Percentiles rank a stretch among this genome's conserved stretches.
These are phyloP conservation scores for Sesia bembeciformis DNA, from an alignment of 2,888 invertebrate species.

Conservation along the genomic window DNA sequence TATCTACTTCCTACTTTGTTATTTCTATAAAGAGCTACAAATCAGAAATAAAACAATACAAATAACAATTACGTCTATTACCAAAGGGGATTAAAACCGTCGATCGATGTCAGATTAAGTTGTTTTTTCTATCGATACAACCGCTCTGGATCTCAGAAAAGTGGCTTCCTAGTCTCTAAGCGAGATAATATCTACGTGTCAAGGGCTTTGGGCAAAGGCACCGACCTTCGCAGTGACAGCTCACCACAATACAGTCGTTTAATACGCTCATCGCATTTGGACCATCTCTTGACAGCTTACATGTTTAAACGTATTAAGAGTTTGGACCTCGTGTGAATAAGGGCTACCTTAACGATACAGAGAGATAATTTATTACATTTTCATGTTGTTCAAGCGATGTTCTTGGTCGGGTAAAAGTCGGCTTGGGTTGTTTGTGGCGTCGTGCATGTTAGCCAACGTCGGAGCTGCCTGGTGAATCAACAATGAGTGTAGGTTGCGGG, in stretches of 20 bases:
- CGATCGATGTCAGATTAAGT: constrained; percentile 37
- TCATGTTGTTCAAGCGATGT: no score
- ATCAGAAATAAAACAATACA: no score
- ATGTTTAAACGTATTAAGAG: constrained; percentile 13
- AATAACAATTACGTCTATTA: no score
- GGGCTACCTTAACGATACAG: not conserved
- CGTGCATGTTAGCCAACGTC: not conserved
- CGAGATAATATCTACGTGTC: constrained; percentile 46
- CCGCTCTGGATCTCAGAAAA: constrained; percentile 23
- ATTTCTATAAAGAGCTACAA: no score
- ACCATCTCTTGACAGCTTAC: constrained; percentile 57
- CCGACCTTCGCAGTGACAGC: constrained; percentile 53
- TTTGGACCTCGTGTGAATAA: not conserved
- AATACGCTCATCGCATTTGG: constrained; percentile 67
- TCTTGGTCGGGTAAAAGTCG: no score
- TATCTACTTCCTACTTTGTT: no score
- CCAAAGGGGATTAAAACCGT: constrained; percentile 2
- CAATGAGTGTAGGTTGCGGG: constrained; percentile 44
- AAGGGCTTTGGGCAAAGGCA: constrained; percentile 33
- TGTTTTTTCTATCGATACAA: constrained; percentile 23
- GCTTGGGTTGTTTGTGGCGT: no score
- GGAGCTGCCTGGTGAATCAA: constrained; percentile 34
- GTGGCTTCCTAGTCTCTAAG: constrained; percentile 43
- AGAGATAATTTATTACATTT: no score
- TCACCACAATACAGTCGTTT: constrained; percentile 65